A percentile compares a stretch with the other conserved stretches of the same genome.
phyloP scores from a whole-genome alignment of 2,113 vertebrate genomes.

The Oreochromis aureus region DNA sequence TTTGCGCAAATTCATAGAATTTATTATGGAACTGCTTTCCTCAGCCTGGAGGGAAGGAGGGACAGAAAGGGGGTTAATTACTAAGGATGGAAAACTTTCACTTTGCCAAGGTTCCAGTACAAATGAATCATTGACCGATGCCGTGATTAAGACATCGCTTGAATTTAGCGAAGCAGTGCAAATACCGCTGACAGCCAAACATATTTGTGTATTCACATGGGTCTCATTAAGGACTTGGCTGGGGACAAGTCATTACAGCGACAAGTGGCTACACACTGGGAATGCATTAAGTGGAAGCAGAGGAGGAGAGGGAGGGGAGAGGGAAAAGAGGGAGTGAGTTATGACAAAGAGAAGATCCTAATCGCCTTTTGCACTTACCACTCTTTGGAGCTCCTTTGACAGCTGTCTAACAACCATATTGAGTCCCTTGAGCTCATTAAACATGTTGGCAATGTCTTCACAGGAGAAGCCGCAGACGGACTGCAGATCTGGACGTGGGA shows the following conservation, averaged over 20 bases:
- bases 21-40: constrained; percentile 72
- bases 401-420: constrained; percentile 84
- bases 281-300: constrained; percentile 11
- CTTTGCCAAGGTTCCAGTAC: constrained; percentile 64
- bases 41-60: constrained; percentile 67
- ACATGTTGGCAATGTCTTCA: constrained; percentile 87
- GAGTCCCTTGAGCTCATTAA: constrained; percentile 87
- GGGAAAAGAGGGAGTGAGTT: background rate
- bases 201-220: constrained; percentile 67
- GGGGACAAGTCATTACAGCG: constrained; percentile 29
- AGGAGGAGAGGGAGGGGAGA: background rate
- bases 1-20: constrained; percentile 66
- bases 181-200: constrained; percentile 46
- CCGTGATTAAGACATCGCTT: constrained; percentile 59
- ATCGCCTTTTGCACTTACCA: constrained; percentile 76
- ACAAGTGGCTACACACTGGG: constrained; percentile 49
- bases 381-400: constrained; percentile 83
- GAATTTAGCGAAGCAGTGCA: constrained; percentile 52
- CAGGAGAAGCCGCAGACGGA: constrained; percentile 92
- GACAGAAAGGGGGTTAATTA: background rate
- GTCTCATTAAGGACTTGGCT: constrained; percentile 64
- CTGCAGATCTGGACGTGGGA: constrained; percentile 71
- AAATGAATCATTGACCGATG: constrained; percentile 55
- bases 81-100: constrained; percentile 56
- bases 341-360: constrained; percentile 19